Conservation (phyloP, 2,113 vertebrate genomes). For the Oophaga pumilio region DNA sequence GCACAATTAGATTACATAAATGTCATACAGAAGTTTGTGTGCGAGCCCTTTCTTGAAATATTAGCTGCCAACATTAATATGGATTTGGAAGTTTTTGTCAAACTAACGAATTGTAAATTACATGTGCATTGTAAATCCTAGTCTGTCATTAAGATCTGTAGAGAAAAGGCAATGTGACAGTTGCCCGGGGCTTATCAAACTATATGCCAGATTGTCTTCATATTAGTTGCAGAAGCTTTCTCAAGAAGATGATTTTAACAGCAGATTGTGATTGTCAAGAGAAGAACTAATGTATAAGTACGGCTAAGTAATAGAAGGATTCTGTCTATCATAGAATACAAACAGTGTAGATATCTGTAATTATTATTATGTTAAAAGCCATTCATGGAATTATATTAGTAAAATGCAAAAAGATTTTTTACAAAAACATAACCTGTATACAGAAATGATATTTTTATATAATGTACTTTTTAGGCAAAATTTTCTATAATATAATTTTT, state of each 20-base stretch:
- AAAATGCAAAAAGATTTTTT: no score
- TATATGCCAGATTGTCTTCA: constrained; percentile 34
- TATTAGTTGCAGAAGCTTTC: constrained; percentile 25
- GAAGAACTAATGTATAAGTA: neutral
- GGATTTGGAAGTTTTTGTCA: constrained; percentile 21
- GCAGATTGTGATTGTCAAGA: neutral
- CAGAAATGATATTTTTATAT: neutral
- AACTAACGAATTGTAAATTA: constrained; percentile 32
- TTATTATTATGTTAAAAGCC: neutral
- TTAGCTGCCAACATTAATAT: constrained; percentile 17
- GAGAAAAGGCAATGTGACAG: constrained; percentile 27
- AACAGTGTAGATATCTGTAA: neutral
- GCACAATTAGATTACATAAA: constrained; percentile 9
- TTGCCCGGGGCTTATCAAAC: constrained; percentile 36
- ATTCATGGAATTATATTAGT: no score
- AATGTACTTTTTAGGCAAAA: no score
- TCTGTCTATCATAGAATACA: neutral
- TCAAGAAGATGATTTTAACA: constrained; percentile 4
- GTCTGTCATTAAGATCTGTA: constrained; percentile 17
- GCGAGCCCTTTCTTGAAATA: neutral
- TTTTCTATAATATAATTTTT: no score
- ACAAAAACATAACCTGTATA: neutral
- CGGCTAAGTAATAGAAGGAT: neutral
- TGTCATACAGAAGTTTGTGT: constrained; percentile 14
- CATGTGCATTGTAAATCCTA: constrained; percentile 27